A percentile compares a stretch with the other conserved stretches of the same genome.
These are phyloP conservation scores for Thalassoma bifasciatum DNA, from an alignment of 2,113 vertebrate genomes.

Conservation along the genomic window DNA sequence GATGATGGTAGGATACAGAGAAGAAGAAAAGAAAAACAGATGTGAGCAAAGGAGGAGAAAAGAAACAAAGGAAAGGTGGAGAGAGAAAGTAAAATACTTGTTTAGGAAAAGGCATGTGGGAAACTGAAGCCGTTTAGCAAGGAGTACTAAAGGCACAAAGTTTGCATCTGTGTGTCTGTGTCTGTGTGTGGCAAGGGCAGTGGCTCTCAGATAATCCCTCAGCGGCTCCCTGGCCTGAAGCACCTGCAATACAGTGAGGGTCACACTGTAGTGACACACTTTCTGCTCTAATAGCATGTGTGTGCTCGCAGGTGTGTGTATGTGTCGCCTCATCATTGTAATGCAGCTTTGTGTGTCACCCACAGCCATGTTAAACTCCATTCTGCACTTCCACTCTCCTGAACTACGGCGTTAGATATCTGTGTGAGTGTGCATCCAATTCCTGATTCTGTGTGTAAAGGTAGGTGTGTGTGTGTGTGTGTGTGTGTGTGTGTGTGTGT, in stretches of 20 bases:
- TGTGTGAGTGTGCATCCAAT: conserved; percentile 39
- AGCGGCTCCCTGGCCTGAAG: conserved; percentile 55
- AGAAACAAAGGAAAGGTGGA: conserved; percentile 40
- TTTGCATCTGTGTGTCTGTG: conserved; percentile 22
- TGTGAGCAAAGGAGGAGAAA: conserved; percentile 13
- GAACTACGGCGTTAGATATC: conserved; percentile 59
- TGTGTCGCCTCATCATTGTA: conserved; percentile 34
- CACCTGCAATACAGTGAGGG: conserved; percentile 75
- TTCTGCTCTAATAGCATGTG: conserved; percentile 48
- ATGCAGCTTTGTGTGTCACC: conserved; percentile 33
- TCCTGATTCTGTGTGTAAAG: conserved; percentile 29
- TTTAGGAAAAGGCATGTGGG: neutral
- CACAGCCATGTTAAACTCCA: conserved; percentile 57
- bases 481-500: no score
- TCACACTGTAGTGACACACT: conserved; percentile 68
- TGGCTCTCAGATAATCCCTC: conserved; percentile 66
- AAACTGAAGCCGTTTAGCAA: conserved; percentile 14
- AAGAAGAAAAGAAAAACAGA: conserved; percentile 57
- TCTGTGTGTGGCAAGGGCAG: conserved; percentile 40
- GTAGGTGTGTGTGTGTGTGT: conserved; percentile 29
- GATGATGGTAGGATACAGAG: conserved; percentile 56
- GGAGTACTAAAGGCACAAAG: conserved; percentile 6
- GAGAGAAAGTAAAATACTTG: conserved; percentile 15
- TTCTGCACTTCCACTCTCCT: conserved; percentile 51
- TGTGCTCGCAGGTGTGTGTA: conserved; percentile 50